A percentile compares a stretch with the other conserved stretches of the same genome.
These are phyloP conservation scores for Stomatorhinus ivindoensis DNA, from an alignment of 2,113 vertebrate species.

Conservation along the genomic window DNA sequence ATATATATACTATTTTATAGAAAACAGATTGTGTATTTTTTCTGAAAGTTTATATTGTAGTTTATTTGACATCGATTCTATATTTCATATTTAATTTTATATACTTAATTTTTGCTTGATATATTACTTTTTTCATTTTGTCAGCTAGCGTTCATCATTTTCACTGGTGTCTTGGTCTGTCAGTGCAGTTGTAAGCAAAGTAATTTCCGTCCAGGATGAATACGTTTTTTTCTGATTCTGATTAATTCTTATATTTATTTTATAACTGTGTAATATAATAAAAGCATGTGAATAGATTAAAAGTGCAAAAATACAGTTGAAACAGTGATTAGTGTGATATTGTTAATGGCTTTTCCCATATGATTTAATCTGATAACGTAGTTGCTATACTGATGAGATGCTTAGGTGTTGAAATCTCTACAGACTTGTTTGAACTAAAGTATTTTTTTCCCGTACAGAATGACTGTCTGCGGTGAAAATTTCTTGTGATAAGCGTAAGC, in stretches of 20 bases:
- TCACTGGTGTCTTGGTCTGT: not conserved
- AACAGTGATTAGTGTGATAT: not conserved
- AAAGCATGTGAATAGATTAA: not conserved
- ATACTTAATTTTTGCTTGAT: not conserved
- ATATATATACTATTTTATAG: not conserved
- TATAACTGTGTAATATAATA: not conserved
- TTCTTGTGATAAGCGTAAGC: not conserved
- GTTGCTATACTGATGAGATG: not conserved
- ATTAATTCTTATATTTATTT: not conserved
- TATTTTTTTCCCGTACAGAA: not conserved
- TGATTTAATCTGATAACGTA: not conserved
- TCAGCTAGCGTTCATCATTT: not conserved
- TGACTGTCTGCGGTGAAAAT: not conserved
- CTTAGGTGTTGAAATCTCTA: not conserved
- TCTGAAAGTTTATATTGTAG: not conserved
- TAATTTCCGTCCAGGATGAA: not conserved
- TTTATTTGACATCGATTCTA: not conserved
- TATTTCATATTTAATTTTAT: not conserved
- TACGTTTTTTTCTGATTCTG: not conserved
- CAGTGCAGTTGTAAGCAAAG: not conserved
- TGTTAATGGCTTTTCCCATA: not conserved
- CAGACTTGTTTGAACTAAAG: not conserved
- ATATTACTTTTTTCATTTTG: not conserved
- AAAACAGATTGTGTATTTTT: not conserved
- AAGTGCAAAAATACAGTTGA: not conserved